Conservation (phyloP, 2,113 vertebrate species). For the Cariama cristata region DNA sequence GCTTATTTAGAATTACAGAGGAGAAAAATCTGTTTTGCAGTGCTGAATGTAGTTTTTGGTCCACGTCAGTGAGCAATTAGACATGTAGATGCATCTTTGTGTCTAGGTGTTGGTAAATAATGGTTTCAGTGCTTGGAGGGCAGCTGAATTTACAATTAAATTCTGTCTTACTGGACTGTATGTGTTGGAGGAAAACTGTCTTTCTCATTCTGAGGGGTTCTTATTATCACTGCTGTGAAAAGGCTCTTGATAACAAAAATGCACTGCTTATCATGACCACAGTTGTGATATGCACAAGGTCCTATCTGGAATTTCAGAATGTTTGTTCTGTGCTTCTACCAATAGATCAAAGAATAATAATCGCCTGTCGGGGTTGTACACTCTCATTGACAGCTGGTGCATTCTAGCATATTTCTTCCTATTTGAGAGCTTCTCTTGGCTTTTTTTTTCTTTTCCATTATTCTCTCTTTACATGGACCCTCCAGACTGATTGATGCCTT, state of each 20-base stretch:
- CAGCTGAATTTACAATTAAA: neutral
- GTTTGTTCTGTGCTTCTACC: constrained; percentile 42
- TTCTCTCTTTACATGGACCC: neutral
- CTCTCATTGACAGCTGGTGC: neutral
- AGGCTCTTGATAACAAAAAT: neutral
- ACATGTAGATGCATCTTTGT: neutral
- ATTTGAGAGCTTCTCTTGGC: neutral
- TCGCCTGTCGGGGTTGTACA: constrained; percentile 7
- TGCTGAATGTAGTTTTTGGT: neutral
- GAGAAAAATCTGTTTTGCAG: neutral
- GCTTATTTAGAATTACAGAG: neutral
- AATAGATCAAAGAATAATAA: constrained; percentile 50
- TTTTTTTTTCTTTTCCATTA: neutral
- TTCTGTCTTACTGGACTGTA: neutral
- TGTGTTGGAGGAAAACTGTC: neutral
- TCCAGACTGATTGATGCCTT: neutral
- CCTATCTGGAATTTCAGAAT: constrained; percentile 40
- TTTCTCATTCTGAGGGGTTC: neutral
- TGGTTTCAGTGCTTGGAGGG: neutral
- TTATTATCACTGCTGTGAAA: neutral
- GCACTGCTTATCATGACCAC: neutral
- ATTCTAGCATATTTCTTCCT: constrained; percentile 8
- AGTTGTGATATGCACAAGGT: neutral
- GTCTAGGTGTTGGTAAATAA: neutral
- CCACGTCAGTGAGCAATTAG: neutral